These are phyloP conservation scores for Sylvietta virens DNA, from an alignment of 2,113 vertebrate species.

Conservation along the genomic window DNA sequence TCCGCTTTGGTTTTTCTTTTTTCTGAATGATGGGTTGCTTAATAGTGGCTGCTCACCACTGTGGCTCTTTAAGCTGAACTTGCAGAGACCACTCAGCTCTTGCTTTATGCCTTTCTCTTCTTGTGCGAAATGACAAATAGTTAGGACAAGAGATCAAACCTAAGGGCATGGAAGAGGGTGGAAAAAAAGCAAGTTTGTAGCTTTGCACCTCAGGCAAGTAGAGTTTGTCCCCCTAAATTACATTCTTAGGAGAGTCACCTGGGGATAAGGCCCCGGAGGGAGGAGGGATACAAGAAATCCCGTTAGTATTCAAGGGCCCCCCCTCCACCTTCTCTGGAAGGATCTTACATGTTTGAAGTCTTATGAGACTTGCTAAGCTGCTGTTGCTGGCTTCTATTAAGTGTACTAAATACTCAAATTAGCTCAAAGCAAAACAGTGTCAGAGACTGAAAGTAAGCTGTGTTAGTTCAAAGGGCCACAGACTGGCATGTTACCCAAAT, in stretches of 20 bases:
- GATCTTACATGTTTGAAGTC: background rate
- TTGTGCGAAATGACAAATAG: background rate
- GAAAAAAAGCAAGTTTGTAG: background rate
- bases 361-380: background rate
- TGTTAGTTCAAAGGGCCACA: background rate
- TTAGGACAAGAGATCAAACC: background rate
- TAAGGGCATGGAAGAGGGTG: background rate
- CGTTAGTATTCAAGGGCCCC: rapidly evolving
- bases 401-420: background rate
- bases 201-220: background rate
- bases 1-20: background rate
- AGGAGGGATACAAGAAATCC: background rate
- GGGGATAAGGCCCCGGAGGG: background rate
- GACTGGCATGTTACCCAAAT: background rate
- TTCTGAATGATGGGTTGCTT: background rate
- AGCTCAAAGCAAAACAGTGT: background rate
- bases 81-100: background rate
- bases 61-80: background rate
- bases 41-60: background rate
- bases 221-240: background rate
- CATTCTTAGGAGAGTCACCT: background rate
- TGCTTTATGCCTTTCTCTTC: background rate
- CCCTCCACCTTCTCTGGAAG: background rate
- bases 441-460: background rate
- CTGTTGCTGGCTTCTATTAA: background rate